These are phyloP conservation scores for Vulpes vulpes DNA, from an alignment of 2,113 vertebrate genomes.

Conservation along the genomic window DNA sequence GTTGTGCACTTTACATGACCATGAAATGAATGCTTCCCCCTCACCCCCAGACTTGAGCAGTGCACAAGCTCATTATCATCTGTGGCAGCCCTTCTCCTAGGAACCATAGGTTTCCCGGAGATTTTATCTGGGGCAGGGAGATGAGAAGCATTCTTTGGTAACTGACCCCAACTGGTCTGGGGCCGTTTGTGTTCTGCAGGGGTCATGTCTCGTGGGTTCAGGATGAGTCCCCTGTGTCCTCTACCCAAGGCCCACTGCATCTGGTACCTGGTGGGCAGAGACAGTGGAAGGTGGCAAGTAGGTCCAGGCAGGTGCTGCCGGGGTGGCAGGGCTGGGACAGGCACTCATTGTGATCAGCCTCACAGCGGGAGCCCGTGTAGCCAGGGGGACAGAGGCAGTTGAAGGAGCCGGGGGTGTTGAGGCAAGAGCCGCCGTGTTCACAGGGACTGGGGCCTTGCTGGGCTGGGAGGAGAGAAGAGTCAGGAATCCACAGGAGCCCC, in stretches of 20 bases:
- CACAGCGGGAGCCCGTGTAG: constrained; percentile 84
- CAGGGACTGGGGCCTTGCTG: constrained; percentile 83
- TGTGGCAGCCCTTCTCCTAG: not conserved
- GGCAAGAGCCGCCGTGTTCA: constrained; percentile 83
- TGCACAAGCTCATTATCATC: not conserved
- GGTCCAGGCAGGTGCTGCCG: constrained; percentile 83
- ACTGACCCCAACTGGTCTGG: no score
- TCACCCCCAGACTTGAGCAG: not conserved
- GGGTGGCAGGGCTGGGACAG: constrained; percentile 84
- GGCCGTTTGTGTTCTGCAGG: not conserved
- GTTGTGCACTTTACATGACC: rapidly evolving
- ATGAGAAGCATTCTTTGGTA: not conserved
- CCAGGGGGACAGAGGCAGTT: constrained; percentile 82
- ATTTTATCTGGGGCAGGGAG: not conserved
- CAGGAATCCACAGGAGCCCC: rapidly evolving
- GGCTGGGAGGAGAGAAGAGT: constrained; percentile 59
- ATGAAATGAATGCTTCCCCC: rapidly evolving
- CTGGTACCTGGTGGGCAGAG: constrained; percentile 84
- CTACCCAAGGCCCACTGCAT: not conserved
- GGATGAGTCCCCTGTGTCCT: not conserved
- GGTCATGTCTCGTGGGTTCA: not conserved
- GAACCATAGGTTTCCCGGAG: rapidly evolving
- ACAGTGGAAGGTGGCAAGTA: constrained; percentile 82
- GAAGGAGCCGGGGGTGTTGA: constrained; percentile 85
- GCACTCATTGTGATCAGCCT: constrained; percentile 82